phyloP scores from a whole-genome alignment of 2,797 vertebrate species.

The Protosalanx chinensis region DNA sequence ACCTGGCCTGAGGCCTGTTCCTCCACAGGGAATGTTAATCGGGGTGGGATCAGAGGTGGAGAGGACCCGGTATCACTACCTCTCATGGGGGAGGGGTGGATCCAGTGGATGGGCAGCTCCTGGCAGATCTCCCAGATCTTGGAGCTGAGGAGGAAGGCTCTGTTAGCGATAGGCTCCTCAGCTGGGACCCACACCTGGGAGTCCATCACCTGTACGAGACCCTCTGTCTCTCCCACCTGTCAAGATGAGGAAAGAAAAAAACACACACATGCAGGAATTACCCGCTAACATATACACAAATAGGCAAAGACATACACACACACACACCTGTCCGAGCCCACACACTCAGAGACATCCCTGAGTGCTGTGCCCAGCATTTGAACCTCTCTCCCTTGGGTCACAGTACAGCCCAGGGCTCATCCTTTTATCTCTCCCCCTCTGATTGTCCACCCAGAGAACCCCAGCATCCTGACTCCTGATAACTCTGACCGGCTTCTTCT shows the following conservation, averaged over 20 bases:
- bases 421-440: conserved; percentile 61
- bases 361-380: conserved; percentile 35
- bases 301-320: conserved; percentile 15
- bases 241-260: conserved; percentile 36
- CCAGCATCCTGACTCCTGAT: conserved; percentile 55
- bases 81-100: conserved; percentile 82
- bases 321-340: background rate
- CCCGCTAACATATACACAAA: conserved; percentile 6
- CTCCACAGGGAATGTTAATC: conserved; percentile 56
- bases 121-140: conserved; percentile 94
- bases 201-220: conserved; percentile 82
- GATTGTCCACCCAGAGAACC: conserved; percentile 42
- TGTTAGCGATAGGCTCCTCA: conserved; percentile 87
- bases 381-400: conserved; percentile 42
- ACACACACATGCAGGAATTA: background rate
- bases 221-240: conserved; percentile 79
- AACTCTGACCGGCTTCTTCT: conserved; percentile 34
- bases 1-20: conserved; percentile 47
- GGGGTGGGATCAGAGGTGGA: conserved; percentile 56
- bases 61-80: conserved; percentile 74
- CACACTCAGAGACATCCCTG: background rate
- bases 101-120: conserved; percentile 93
- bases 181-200: conserved; percentile 90
- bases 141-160: conserved; percentile 87
- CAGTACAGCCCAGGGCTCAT: conserved; percentile 35